phyloP scores from a whole-genome alignment of 2,797 vertebrate species.

The Muraenolepis orangiensis region DNA sequence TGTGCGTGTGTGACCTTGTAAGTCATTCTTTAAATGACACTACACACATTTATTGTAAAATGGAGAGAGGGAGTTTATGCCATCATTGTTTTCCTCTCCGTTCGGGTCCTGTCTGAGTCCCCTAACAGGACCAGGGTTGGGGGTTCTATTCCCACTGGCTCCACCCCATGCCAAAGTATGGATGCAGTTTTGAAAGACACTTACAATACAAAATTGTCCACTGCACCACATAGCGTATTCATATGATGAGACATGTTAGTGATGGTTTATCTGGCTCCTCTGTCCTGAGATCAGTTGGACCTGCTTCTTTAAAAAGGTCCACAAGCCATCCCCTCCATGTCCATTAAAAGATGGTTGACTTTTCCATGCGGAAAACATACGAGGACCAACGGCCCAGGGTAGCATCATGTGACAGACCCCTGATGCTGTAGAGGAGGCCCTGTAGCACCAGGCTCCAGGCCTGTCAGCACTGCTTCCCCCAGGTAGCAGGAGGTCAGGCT shows the following conservation, averaged over 20 bases:
- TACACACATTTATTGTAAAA: constrained; percentile 18
- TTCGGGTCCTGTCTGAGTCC: constrained; percentile 12
- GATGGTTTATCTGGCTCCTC: background rate
- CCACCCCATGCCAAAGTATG: background rate
- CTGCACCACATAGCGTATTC: too few species aligned
- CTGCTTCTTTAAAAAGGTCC: constrained; percentile 59
- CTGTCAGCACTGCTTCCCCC: too few species aligned
- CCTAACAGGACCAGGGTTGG: background rate
- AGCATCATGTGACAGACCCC: too few species aligned
- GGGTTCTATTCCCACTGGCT: background rate
- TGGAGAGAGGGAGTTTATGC: constrained; percentile 19
- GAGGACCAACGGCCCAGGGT: too few species aligned
- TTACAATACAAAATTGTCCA: background rate
- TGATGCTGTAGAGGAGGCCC: too few species aligned
- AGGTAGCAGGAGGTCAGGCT: too few species aligned
- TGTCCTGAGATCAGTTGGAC: constrained; percentile 36
- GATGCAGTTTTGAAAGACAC: constrained; percentile 10
- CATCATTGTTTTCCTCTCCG: constrained; percentile 19
- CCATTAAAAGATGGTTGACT: constrained; percentile 60
- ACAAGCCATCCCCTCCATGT: constrained; percentile 52
- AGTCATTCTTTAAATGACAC: background rate
- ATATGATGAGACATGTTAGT: background rate
- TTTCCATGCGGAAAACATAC: constrained; percentile 53
- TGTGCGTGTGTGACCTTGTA: background rate
- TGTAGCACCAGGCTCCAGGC: too few species aligned